phyloP scores from a whole-genome alignment of 1,140 invertebrate genomes.

The Drepana arcuata region DNA sequence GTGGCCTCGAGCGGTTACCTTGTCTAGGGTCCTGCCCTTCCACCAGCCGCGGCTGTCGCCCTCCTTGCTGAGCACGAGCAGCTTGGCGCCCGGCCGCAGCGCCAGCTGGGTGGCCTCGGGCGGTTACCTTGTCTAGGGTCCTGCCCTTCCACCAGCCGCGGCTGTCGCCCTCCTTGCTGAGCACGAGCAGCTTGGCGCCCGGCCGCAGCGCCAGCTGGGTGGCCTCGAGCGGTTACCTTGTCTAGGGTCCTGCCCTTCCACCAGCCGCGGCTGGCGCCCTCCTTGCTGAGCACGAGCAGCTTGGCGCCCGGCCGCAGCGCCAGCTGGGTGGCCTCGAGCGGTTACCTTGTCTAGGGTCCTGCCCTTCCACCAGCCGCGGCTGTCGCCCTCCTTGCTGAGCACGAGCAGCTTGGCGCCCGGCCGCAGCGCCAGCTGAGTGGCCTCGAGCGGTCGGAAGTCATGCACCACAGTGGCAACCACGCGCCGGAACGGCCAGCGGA shows the following conservation, averaged over 20 bases:
- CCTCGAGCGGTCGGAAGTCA: slow-evolving; percentile 81
- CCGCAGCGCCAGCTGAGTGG: slow-evolving; percentile 83
- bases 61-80: slow-evolving; percentile 75
- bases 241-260: slow-evolving; percentile 66
- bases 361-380: slow-evolving; percentile 68
- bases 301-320: slow-evolving; percentile 83
- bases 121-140: slow-evolving; percentile 70
- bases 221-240: slow-evolving; percentile 76
- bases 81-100: slow-evolving; percentile 82
- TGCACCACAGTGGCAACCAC: slow-evolving; percentile 83
- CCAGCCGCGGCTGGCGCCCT: slow-evolving; percentile 65
- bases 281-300: slow-evolving; percentile 75
- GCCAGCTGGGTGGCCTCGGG: slow-evolving; percentile 84
- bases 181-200: slow-evolving; percentile 82
- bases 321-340: slow-evolving; percentile 83
- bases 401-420: slow-evolving; percentile 84
- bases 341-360: slow-evolving; percentile 67
- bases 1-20: slow-evolving; percentile 78
- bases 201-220: slow-evolving; percentile 84
- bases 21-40: slow-evolving; percentile 64
- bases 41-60: slow-evolving; percentile 67
- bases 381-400: slow-evolving; percentile 67
- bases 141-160: slow-evolving; percentile 69
- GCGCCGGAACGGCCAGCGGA: slow-evolving; percentile 83
- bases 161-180: slow-evolving; percentile 67